Base-by-base conservation (phyloP, 2,888 invertebrate species). In the Cyclophora albipunctata region DNA sequence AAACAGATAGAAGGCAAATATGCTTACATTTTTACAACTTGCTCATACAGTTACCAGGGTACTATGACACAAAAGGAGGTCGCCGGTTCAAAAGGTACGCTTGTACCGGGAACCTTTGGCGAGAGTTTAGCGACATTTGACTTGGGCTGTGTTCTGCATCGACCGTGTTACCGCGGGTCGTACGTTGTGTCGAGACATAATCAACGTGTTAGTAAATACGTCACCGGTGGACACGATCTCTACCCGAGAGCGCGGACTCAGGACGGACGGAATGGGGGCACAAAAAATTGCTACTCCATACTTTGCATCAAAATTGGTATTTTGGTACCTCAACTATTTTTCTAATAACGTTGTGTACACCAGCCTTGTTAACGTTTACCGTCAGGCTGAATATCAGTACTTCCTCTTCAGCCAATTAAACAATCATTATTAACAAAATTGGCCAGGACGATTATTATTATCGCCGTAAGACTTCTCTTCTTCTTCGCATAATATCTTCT, bases 161-260 rank as follows among this genome's bases (percentile, higher is more conserved):
- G 67, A 67, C 67, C 66, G 62, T 64, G 65, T 70, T 66, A 69
- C 66, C 58, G 62, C 61, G 66, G 63, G 60, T 63, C 65, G 69
- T 67, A 60, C 61, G 57, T 55, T 59, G 57, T 54, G 54, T 50
- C 57, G 55, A 57, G 57, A 63, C 66, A 68, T 63, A 67, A 62
- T 62, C 68, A 67, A 61, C 73, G 71, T 76, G 76, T 73, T 75
- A 74, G 75, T 71, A 74, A 75, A 76, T 75, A 78, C 75, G 71
- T 76, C 75, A 70, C 52, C 54, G 53, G 52, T 50, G 59, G 61
- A 61, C 61, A 61, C 61, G 61, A 59, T 48, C 48, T 42, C 52
- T 45, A 43, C 40, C 7, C 5, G 34, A 49, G 53, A 41, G 49
- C 50, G n/a, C 42, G 46, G 34, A 49, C 34, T 40, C 34, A 51